Percentiles rank a stretch among this genome's conserved stretches.
These are phyloP conservation scores for Cheilosia vulpina DNA, from an alignment of 2,888 invertebrate species.

Conservation along the genomic window DNA sequence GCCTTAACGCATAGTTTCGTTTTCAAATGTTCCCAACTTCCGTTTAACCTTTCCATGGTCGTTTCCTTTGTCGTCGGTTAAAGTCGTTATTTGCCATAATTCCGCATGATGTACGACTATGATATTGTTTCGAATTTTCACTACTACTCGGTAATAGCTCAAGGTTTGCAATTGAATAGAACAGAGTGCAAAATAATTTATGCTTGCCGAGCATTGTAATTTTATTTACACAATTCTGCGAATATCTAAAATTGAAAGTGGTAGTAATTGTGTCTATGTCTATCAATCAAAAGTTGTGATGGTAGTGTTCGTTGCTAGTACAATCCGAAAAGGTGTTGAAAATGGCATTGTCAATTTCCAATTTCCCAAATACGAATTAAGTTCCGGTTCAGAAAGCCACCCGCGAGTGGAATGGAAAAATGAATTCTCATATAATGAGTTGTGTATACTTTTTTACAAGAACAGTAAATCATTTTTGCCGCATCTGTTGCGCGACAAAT, in stretches of 20 bases:
- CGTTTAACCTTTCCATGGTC: slow-evolving; percentile 40
- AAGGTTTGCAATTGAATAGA: too few species aligned
- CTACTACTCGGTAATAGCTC: too few species aligned
- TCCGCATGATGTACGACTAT: too few species aligned
- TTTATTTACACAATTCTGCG: slow-evolving; percentile 1
- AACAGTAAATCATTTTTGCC: too few species aligned
- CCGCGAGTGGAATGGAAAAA: not conserved
- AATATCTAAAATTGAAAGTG: slow-evolving; percentile 20
- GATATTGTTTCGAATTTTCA: too few species aligned
- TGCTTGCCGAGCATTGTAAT: not conserved
- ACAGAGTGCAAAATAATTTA: not conserved
- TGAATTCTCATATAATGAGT: not conserved
- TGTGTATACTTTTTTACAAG: too few species aligned
- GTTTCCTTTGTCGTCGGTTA: not conserved
- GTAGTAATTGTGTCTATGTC: not conserved
- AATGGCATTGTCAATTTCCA: not conserved
- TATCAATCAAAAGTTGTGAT: slow-evolving; percentile 12
- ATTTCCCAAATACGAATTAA: slow-evolving; percentile 26
- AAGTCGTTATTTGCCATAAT: too few species aligned
- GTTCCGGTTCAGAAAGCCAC: slow-evolving; percentile 13
- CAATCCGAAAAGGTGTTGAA: not conserved
- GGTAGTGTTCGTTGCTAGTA: too few species aligned
- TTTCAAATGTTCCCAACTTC: slow-evolving; percentile 16
- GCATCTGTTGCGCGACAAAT: too few species aligned
- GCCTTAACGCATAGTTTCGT: not conserved